phyloP scores from a whole-genome alignment of 2,888 invertebrate species.

The Andrena hattorfiana region DNA sequence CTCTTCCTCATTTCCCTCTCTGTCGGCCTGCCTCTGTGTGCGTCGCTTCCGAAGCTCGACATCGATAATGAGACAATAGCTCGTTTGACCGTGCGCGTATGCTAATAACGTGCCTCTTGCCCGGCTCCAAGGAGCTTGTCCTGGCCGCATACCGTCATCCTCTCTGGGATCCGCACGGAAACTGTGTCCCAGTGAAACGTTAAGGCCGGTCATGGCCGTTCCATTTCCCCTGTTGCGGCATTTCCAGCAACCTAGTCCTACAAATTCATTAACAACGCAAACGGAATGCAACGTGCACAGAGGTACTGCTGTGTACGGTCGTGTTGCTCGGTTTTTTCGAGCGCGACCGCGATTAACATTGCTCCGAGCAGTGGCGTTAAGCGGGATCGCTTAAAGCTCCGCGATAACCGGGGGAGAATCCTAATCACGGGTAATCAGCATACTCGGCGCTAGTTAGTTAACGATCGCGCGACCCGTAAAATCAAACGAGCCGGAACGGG shows the following conservation, averaged over 20 bases:
- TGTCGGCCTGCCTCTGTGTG: background rate
- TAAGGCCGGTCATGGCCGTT: background rate
- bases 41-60: conserved; percentile 52
- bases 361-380: conserved; percentile 3
- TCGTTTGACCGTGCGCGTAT: conserved; percentile 68
- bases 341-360: background rate
- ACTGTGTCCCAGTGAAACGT: conserved; percentile 2
- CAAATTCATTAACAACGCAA: background rate
- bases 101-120: conserved; percentile 54
- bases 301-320: background rate
- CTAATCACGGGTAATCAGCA: conserved; percentile 55
- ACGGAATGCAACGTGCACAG: background rate
- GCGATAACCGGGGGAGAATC: conserved; percentile 35
- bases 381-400: conserved; percentile 39
- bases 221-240: background rate
- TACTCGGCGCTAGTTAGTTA: conserved; percentile 46
- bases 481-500: conserved; percentile 52
- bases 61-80: conserved; percentile 71
- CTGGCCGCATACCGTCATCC: conserved; percentile 37
- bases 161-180: conserved; percentile 1
- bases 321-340: background rate
- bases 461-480: conserved; percentile 40
- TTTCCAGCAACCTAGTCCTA: background rate
- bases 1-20: background rate
- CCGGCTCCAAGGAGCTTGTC: conserved; percentile 41